A percentile compares a stretch with the other conserved stretches of the same genome.
These are phyloP conservation scores for Caenorhabditis brenneri DNA, from an alignment of 1,140 invertebrate genomes.

Conservation along the genomic window DNA sequence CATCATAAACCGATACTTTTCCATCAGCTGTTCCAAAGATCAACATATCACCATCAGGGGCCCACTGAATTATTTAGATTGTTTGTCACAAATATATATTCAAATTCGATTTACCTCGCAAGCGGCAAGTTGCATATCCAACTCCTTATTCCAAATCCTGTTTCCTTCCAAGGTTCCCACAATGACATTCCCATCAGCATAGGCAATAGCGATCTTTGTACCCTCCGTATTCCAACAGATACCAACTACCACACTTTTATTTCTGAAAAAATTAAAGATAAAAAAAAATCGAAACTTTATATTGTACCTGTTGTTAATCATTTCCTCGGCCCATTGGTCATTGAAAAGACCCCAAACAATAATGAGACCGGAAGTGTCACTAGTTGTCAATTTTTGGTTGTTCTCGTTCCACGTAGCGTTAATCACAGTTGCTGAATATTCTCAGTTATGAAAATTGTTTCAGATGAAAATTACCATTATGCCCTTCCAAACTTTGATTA, in stretches of 20 bases:
- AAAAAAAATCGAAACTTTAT: no score
- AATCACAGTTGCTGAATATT: background rate
- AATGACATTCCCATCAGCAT: constrained; percentile 15
- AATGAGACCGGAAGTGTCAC: background rate
- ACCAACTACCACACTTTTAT: constrained; percentile 16
- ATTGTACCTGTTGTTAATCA: constrained; percentile 36
- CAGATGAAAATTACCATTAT: background rate
- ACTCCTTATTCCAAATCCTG: background rate
- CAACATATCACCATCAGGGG: constrained; percentile 7
- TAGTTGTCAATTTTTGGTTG: background rate
- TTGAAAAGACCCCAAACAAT: constrained; percentile 19
- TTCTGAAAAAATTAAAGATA: background rate
- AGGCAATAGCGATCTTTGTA: background rate
- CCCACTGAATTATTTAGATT: background rate
- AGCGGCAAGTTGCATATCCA: background rate
- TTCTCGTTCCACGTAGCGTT: constrained; percentile 20
- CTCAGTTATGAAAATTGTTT: background rate
- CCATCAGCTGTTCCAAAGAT: constrained; percentile 10
- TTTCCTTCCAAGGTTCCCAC: constrained; percentile 17
- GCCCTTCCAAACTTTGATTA: background rate
- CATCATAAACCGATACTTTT: background rate
- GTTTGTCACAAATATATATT: background rate
- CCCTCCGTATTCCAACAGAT: background rate
- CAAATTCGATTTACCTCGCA: background rate
- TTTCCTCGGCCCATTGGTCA: background rate